Evolutionary conservation across 2,797 vertebrate genomes (phyloP).

Genomic region (Vultur gryphus): DNA sequence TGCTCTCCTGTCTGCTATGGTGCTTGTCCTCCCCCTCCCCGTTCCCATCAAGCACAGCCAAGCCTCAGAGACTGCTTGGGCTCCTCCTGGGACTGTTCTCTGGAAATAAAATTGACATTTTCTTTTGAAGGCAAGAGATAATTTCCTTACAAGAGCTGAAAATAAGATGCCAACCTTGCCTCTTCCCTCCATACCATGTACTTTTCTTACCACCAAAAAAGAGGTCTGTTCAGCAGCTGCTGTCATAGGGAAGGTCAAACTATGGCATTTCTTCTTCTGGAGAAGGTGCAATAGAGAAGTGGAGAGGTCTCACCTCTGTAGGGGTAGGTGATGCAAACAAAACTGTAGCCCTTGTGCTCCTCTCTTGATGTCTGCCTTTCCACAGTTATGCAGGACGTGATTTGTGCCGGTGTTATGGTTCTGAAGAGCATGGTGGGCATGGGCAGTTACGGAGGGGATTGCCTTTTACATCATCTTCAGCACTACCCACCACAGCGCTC

Average conservation of each 20-base stretch:
- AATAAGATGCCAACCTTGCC: background rate
- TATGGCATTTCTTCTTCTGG: background rate
- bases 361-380: background rate
- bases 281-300: background rate
- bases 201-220: background rate
- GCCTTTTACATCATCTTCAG: background rate
- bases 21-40: background rate
- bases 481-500: background rate
- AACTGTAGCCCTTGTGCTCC: background rate
- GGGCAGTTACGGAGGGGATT: background rate
- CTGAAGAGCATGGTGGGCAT: background rate
- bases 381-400: background rate
- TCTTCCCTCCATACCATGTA: background rate
- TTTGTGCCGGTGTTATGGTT: rapidly evolving
- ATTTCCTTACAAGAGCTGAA: background rate
- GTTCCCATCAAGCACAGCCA: background rate
- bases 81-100: background rate
- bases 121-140: background rate
- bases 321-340: background rate
- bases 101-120: background rate
- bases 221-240: background rate
- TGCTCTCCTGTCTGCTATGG: background rate
- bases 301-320: background rate
- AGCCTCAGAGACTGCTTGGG: background rate
- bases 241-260: background rate